Conservation (phyloP, 2,888 invertebrate species). For the Parelbella ahira region DNA sequence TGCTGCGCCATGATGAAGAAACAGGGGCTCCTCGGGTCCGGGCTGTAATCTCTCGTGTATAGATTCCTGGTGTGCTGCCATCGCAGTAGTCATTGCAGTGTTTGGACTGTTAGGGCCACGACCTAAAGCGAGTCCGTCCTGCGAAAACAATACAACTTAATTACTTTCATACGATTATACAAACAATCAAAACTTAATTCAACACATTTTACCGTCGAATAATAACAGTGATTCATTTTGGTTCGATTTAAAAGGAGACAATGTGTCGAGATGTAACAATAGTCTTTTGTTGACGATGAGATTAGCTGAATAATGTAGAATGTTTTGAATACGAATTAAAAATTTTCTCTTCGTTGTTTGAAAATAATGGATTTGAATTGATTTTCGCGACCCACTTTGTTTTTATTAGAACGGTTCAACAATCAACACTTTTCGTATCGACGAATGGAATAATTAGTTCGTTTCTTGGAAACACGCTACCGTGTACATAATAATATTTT, state of each 20-base stretch:
- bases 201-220: constrained; percentile 72
- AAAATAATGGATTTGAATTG: constrained; percentile 42
- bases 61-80: constrained; percentile 78
- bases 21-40: constrained; percentile 64
- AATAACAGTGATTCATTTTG: constrained; percentile 77
- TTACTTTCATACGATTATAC: constrained; percentile 44
- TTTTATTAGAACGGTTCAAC: constrained; percentile 5
- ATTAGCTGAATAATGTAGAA: constrained; percentile 77
- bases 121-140: constrained; percentile 68
- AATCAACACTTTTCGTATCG: constrained; percentile 1
- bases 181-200: constrained; percentile 72
- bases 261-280: constrained; percentile 73
- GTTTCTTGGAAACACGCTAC: constrained; percentile 19
- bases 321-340: constrained; percentile 68
- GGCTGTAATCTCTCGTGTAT: constrained; percentile 77
- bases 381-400: constrained; percentile 24
- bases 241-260: constrained; percentile 70
- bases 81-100: constrained; percentile 80
- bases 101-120: constrained; percentile 57
- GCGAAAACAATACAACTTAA: constrained; percentile 36
- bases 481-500: constrained; percentile 6
- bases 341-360: constrained; percentile 73
- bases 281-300: constrained; percentile 75
- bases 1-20: constrained; percentile 74
- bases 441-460: constrained; percentile 16